Conservation (phyloP, 2,888 invertebrate genomes). For the Campoplex capitator region DNA sequence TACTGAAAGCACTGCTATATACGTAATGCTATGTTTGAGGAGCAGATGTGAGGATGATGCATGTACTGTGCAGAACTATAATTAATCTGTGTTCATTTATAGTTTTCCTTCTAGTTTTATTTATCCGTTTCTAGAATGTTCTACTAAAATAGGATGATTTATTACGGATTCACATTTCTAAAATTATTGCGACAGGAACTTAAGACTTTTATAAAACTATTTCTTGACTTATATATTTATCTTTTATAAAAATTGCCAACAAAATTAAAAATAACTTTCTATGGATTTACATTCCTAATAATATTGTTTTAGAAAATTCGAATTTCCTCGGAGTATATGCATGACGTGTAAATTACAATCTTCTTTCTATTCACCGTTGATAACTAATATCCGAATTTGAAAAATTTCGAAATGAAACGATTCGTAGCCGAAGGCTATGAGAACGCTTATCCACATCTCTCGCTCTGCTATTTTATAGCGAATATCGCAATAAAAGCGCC, state of each 20-base stretch:
- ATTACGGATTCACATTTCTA: too few species aligned
- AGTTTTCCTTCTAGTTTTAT: too few species aligned
- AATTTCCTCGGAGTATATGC: not conserved
- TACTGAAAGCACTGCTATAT: not conserved
- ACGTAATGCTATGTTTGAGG: not conserved
- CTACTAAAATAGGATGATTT: too few species aligned
- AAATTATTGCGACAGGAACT: too few species aligned
- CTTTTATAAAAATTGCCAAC: too few species aligned
- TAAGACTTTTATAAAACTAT: not conserved
- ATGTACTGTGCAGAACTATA: not conserved
- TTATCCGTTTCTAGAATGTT: too few species aligned
- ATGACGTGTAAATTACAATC: not conserved
- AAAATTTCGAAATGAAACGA: not conserved
- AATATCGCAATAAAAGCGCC: conserved; percentile 47
- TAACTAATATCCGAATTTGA: not conserved
- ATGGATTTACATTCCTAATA: not conserved
- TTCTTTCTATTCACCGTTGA: not conserved
- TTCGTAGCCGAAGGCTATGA: not conserved
- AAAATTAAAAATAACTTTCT: not conserved
- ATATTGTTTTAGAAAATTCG: not conserved
- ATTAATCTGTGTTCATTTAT: not conserved
- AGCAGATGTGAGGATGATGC: not conserved
- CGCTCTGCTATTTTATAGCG: conserved; percentile 7
- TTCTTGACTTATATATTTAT: too few species aligned
- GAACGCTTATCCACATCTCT: not conserved